These are phyloP conservation scores for Sesia apiformis DNA, from an alignment of 2,888 invertebrate genomes.

Conservation along the genomic window DNA sequence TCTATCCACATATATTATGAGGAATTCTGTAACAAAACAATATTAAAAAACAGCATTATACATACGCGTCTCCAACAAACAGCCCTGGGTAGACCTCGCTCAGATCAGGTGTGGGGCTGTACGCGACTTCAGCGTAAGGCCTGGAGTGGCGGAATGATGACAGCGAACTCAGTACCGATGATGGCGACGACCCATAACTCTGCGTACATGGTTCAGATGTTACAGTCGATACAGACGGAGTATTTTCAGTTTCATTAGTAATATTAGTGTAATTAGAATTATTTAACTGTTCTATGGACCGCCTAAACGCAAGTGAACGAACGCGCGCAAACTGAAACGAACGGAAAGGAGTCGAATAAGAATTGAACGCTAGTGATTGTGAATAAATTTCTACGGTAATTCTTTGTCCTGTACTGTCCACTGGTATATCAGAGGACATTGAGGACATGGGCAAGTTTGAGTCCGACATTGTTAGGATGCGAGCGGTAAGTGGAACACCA, in stretches of 20 bases:
- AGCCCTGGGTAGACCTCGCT: conserved; percentile 85
- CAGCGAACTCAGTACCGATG: conserved; percentile 49
- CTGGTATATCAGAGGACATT: not conserved
- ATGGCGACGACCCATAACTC: conserved; percentile 53
- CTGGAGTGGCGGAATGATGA: conserved; percentile 42
- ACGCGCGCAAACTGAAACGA: not conserved
- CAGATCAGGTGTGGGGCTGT: conserved; percentile 76
- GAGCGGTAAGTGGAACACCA: not conserved
- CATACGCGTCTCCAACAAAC: conserved; percentile 84
- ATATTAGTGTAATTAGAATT: not conserved
- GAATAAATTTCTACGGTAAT: not conserved
- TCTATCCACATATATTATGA: too few species aligned
- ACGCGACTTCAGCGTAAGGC: conserved; percentile 43
- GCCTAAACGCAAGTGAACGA: not conserved
- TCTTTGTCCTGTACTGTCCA: too few species aligned
- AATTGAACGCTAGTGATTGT: not conserved
- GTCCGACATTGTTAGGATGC: not conserved
- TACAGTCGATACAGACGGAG: conserved; percentile 8
- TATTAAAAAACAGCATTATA: conserved; percentile 13
- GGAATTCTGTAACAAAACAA: too few species aligned
- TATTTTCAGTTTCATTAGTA: not conserved
- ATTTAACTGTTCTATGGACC: not conserved
- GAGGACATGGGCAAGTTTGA: not conserved
- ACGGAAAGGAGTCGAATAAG: not conserved
- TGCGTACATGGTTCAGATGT: conserved; percentile 28